Conservation (phyloP, 2,797 vertebrate genomes). For the Paratrypauchen microcephalus region DNA sequence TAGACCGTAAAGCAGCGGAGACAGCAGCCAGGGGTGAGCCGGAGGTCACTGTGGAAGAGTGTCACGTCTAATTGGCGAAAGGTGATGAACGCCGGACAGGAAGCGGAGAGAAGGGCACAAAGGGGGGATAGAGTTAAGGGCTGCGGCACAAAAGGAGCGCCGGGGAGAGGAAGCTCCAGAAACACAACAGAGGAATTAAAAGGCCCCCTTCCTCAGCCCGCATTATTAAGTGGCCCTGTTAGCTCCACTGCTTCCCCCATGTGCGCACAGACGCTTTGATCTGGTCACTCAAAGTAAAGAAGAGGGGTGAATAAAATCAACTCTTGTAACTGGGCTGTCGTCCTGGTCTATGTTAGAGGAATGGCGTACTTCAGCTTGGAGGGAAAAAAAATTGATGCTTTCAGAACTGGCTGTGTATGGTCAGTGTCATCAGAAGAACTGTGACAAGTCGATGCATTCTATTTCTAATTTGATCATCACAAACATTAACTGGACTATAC, state of each 20-base stretch:
- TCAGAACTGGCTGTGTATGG: background rate
- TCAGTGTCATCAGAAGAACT: background rate
- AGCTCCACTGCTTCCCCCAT: background rate
- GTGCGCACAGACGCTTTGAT: background rate
- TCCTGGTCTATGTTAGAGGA: too few relatives aligned
- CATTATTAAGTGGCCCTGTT: constrained; percentile 4
- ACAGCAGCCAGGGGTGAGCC: constrained; percentile 45
- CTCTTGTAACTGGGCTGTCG: too few relatives aligned
- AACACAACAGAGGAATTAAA: constrained; percentile 14
- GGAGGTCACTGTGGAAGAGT: constrained; percentile 54
- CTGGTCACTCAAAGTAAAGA: background rate
- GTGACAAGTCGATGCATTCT: background rate
- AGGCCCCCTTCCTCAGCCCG: background rate
- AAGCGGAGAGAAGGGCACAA: constrained; percentile 15
- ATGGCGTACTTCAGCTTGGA: background rate
- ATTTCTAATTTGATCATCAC: too few relatives aligned
- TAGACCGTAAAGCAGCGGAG: constrained; percentile 36
- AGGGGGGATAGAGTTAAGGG: background rate
- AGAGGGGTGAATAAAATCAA: background rate
- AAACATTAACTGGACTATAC: too few relatives aligned
- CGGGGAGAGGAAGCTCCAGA: constrained; percentile 5
- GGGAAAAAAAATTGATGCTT: too few relatives aligned
- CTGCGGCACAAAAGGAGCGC: background rate
- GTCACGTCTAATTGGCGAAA: constrained; percentile 45
- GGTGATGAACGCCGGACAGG: constrained; percentile 37